phyloP scores from a whole-genome alignment of 2,797 vertebrate genomes.

The Gouania willdenowi region DNA sequence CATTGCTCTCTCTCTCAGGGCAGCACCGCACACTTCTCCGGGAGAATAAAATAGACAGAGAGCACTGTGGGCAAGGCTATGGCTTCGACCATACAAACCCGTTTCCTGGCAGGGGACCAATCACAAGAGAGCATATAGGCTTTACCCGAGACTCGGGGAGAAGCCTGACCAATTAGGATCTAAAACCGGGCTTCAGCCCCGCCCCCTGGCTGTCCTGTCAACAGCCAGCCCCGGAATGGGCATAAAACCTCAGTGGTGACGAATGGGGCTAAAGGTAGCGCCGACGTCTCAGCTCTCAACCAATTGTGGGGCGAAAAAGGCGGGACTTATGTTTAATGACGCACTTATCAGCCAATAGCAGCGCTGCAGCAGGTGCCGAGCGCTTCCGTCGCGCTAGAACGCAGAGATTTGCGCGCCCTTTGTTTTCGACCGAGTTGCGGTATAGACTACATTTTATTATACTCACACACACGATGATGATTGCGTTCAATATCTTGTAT shows the following conservation, averaged over 20 bases:
- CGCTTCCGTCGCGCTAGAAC: conserved; percentile 47
- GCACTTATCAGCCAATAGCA: conserved; percentile 22
- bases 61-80: conserved; percentile 62
- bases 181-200: conserved; percentile 34
- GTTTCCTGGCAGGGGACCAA: conserved; percentile 65
- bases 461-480: too few species aligned
- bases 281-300: conserved; percentile 5
- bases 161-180: conserved; percentile 45
- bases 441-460: too few species aligned
- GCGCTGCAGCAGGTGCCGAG: conserved; percentile 69
- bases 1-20: conserved; percentile 66
- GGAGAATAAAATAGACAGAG: conserved; percentile 69
- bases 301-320: conserved; percentile 27
- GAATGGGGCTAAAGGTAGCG: conserved; percentile 25
- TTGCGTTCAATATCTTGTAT: too few species aligned
- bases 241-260: conserved; percentile 30
- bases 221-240: conserved; percentile 55
- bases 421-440: conserved; percentile 62
- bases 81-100: conserved; percentile 45
- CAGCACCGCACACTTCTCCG: conserved; percentile 70
- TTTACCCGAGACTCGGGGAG: conserved; percentile 11
- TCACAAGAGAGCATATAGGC: conserved; percentile 2
- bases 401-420: conserved; percentile 69
- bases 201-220: conserved; percentile 52
- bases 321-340: conserved; percentile 21